Base-by-base conservation (phyloP, 1,140 invertebrate species). In the Papilio aristodemus region DNA sequence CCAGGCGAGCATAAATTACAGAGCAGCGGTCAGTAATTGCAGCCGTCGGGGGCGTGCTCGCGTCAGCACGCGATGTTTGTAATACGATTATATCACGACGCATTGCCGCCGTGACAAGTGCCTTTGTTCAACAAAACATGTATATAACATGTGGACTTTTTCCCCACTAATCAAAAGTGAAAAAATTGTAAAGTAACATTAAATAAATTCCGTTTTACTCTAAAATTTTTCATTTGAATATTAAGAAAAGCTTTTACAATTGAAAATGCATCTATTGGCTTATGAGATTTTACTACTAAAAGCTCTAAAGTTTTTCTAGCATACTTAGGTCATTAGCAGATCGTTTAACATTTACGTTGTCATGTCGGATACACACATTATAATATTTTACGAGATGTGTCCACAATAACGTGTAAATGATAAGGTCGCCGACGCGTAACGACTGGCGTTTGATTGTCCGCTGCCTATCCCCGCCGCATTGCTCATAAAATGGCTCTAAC, bases 1-100 rank as follows among this genome's bases (percentile, higher is more conserved):
- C 82, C 79, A 83, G 79, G 79, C 75, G 71, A 71, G 70, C 81
- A 87, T 87, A 87, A 87, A 85, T 86, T 85, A 82, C 76, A 79
- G 79, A 75, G 75, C 76, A 77, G 78, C 78, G 69, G 76, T 79
- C 71, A 68, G 75, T 74, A 78, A 81, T 80, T 74, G 75, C 76
- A 71, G 67, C 54, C 11, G 27, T 37, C 50, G 68, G 68, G 70
- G 73, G 69, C 69, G 68, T 74, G 63, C 64, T 77, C 74, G 68
- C 69, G 72, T 71, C 74, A 74, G 59, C 32, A 80, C 76, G 78
- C 78, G 78, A 78, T 75, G 71, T 66, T 70, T 73, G 70, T 72
- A 67, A 70, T 76, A 71, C 74, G 70, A 66, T 74, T 74, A 71
- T 73, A 74, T 70, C 43, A 74, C 62, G 62, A 43, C 46, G 19